Conservation (phyloP, 1,140 invertebrate species). For the Lycorma delicatula region DNA sequence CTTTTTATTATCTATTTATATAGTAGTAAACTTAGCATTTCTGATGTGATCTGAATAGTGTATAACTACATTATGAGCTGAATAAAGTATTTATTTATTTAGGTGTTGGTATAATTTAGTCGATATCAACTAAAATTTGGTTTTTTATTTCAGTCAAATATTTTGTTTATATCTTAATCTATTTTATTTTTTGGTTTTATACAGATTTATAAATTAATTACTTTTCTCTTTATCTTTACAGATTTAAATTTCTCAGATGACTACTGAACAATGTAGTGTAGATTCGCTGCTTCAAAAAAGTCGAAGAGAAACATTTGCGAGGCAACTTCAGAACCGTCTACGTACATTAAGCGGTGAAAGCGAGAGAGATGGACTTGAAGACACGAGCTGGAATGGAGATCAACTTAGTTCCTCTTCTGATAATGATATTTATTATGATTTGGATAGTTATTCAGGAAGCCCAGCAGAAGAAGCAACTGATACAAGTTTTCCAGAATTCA, state of each 20-base stretch:
- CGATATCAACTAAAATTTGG: no score
- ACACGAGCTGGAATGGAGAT: not conserved
- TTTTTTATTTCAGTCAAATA: no score
- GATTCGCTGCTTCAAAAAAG: conserved; percentile 6
- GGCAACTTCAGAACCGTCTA: conserved; percentile 9
- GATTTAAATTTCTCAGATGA: conserved; percentile 13
- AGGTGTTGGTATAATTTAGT: no score
- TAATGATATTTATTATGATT: conserved; percentile 10
- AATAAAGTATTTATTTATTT: no score
- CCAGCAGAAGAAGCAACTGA: conserved; percentile 14
- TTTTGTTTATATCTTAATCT: no score
- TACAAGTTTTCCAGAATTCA: not conserved
- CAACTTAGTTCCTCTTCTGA: conserved; percentile 3
- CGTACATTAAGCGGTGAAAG: conserved; percentile 3
- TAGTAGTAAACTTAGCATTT: no score
- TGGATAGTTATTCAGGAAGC: conserved; percentile 2
- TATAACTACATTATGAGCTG: no score
- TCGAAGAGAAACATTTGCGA: conserved; percentile 11
- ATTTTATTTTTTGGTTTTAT: no score
- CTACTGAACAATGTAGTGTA: conserved; percentile 1
- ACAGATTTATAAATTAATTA: no score
- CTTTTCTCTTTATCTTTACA: no score
- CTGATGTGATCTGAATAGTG: no score
- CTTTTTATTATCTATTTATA: no score
- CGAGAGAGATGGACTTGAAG: not conserved